phyloP scores from a whole-genome alignment of 2,113 vertebrate species.

The Xyrauchen texanus region DNA sequence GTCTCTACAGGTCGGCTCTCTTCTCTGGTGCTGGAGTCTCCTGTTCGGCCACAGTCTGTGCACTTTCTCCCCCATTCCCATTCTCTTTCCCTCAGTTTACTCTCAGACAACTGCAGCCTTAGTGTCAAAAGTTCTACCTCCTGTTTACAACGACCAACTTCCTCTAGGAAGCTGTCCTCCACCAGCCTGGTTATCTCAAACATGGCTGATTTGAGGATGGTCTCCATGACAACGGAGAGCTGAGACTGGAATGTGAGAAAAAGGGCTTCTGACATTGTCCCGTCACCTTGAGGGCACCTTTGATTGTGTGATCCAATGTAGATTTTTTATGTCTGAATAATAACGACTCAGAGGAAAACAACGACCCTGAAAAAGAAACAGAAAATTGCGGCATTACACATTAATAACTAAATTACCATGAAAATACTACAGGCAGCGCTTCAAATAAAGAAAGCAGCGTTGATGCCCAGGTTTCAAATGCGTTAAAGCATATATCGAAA shows the following conservation, averaged over 20 bases:
- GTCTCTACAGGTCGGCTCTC: constrained; percentile 19
- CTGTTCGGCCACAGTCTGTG: constrained; percentile 45
- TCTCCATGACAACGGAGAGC: constrained; percentile 62
- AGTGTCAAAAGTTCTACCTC: constrained; percentile 51
- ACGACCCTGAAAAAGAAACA: no score
- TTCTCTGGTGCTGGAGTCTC: constrained; percentile 23
- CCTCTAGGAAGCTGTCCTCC: constrained; percentile 60
- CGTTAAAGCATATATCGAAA: no score
- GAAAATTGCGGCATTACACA: no score
- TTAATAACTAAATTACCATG: no score
- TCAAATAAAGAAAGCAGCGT: no score
- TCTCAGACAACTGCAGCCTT: constrained; percentile 57
- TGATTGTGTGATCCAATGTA: neutral
- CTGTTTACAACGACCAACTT: constrained; percentile 52
- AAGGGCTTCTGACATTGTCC: constrained; percentile 51
- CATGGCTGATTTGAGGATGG: constrained; percentile 60
- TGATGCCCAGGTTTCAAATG: no score
- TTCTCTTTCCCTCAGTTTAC: constrained; percentile 48
- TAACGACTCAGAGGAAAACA: neutral
- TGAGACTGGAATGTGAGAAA: constrained; percentile 58
- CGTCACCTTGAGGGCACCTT: neutral
- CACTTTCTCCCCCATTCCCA: constrained; percentile 36
- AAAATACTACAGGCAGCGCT: no score
- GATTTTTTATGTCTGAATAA: neutral
- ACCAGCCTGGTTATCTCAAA: constrained; percentile 60